Percentiles rank a stretch among this genome's conserved stretches.
Evolutionary conservation across 2,113 vertebrate genomes (phyloP).

Genomic region (Eclectus roratus): DNA sequence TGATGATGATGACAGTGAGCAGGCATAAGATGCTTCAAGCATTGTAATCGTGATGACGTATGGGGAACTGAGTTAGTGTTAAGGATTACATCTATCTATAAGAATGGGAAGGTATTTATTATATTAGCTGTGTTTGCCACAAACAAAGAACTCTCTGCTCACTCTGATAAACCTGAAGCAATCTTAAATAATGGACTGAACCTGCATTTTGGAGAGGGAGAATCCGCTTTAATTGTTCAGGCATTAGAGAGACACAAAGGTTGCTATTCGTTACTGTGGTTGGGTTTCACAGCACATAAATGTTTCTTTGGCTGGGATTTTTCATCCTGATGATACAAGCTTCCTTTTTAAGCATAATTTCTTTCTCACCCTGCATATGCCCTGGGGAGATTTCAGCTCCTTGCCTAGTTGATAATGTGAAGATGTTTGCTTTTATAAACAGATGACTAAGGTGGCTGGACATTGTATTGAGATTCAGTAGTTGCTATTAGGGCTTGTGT

Average conservation of each 20-base stretch:
- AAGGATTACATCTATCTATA: neutral
- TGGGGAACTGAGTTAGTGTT: neutral
- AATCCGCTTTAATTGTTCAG: neutral
- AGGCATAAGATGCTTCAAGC: neutral
- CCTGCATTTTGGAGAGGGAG: neutral
- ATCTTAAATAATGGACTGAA: neutral
- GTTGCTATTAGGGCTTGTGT: neutral
- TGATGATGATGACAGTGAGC: neutral
- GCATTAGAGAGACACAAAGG: neutral
- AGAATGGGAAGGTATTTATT: neutral
- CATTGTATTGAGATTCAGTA: neutral
- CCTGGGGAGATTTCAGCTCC: neutral
- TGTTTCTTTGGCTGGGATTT: neutral
- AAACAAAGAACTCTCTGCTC: neutral
- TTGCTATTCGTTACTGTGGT: neutral
- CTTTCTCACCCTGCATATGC: neutral
- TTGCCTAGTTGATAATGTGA: neutral
- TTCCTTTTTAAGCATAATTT: neutral
- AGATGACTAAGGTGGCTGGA: neutral
- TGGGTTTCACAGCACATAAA: neutral
- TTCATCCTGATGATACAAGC: neutral
- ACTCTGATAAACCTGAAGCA: neutral
- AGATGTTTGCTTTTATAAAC: slow-evolving; percentile 8
- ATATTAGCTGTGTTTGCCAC: neutral
- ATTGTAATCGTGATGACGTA: neutral